Percentiles rank a stretch among this genome's conserved stretches.
Conservation (phyloP, 2,113 vertebrate genomes). For the Orthochromis indermauri region DNA sequence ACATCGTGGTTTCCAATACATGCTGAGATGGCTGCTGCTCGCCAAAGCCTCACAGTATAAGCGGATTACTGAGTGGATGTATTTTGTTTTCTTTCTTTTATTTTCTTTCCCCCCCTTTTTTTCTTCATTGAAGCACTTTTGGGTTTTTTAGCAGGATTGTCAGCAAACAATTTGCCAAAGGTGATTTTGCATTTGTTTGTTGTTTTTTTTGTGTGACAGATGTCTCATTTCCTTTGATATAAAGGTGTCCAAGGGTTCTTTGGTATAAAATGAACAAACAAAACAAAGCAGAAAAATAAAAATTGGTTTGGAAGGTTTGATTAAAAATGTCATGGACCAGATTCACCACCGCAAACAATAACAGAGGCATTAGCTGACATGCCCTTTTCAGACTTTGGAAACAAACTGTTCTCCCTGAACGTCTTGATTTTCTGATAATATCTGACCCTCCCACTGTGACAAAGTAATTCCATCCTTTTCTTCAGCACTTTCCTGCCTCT, state of each 20-base stretch:
- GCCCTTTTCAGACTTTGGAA: neutral
- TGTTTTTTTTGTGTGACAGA: neutral
- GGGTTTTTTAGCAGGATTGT: neutral
- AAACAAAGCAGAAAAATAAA: neutral
- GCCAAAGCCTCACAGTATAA: neutral
- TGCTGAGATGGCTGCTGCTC: neutral
- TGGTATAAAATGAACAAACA: neutral
- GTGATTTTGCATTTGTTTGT: neutral
- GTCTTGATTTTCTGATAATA: neutral
- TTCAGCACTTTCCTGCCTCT: neutral
- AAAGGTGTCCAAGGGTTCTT: neutral
- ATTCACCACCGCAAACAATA: neutral
- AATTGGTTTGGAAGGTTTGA: neutral
- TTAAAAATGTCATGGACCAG: neutral
- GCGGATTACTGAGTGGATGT: neutral
- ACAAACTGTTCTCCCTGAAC: neutral
- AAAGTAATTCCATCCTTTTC: neutral
- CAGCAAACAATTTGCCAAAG: neutral
- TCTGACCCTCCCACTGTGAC: neutral
- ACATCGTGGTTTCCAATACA: neutral
- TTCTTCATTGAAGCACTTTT: neutral
- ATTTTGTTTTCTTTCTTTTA: neutral
- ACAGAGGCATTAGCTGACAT: neutral
- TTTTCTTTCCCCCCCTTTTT: accelerated
- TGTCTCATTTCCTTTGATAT: neutral